Evolutionary conservation across 2,888 invertebrate genomes (phyloP).

Genomic region (Iselma pallidipennis): DNA sequence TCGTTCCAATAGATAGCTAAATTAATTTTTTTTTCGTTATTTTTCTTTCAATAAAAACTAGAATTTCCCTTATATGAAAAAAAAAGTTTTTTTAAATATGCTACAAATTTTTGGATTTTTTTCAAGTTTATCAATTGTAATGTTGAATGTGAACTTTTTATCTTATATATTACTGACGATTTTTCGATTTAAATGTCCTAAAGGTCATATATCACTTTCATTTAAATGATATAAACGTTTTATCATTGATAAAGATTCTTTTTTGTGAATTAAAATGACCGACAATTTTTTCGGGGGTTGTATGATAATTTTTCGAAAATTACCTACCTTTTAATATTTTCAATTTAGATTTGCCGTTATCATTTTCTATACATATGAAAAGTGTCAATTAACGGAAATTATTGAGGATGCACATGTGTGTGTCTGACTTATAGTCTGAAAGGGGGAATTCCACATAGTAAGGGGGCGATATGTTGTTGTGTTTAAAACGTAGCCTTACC

Average conservation of each 20-base stretch:
- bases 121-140: neutral
- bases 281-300: neutral
- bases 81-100: neutral
- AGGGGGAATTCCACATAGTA: constrained; percentile 11
- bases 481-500: neutral
- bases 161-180: constrained; percentile 3
- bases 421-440: constrained; percentile 10
- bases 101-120: neutral
- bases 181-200: constrained; percentile 6
- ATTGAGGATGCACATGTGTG: constrained; percentile 25
- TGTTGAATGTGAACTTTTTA: constrained; percentile 6
- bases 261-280: constrained; percentile 1
- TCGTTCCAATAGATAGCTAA: constrained; percentile 15
- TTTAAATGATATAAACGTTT: neutral
- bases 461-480: neutral
- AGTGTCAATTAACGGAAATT: constrained; percentile 27
- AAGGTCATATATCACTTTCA: constrained; percentile 3
- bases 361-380: constrained; percentile 12
- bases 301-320: neutral
- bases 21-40: constrained; percentile 7
- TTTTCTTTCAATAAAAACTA: neutral
- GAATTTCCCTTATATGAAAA: neutral
- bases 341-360: constrained; percentile 3
- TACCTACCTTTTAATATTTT: neutral
- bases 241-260: neutral